phyloP scores from a whole-genome alignment of 2,888 invertebrate genomes.

The Theodoxus fluviatilis region DNA sequence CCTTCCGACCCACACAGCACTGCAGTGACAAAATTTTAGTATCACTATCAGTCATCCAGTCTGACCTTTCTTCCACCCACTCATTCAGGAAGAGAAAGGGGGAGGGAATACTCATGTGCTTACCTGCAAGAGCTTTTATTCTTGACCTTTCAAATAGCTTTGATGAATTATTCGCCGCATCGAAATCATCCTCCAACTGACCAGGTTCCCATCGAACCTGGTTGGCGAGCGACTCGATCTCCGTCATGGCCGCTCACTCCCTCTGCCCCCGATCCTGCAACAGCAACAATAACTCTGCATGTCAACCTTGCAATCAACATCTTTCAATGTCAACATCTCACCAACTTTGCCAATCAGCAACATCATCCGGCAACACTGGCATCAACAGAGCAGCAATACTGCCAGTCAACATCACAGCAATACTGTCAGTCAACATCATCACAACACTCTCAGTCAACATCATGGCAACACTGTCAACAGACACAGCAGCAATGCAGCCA shows the following conservation, averaged over 20 bases:
- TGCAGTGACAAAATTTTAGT: too few species aligned
- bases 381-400: too few species aligned
- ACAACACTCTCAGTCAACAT: too few species aligned
- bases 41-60: too few species aligned
- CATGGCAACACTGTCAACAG: too few species aligned
- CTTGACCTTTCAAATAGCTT: constrained; percentile 98
- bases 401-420: too few species aligned
- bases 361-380: too few species aligned
- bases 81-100: too few species aligned
- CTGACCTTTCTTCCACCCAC: too few species aligned
- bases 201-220: constrained; percentile 84
- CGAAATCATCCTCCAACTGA: constrained; percentile 97
- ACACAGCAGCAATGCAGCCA: too few species aligned
- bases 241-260: constrained; percentile 56
- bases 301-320: background rate
- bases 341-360: background rate
- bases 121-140: constrained; percentile 97
- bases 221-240: constrained; percentile 52
- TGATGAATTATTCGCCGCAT: constrained; percentile 98
- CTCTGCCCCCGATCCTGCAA: constrained; percentile 39
- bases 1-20: too few species aligned
- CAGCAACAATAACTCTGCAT: background rate
- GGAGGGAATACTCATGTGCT: constrained; percentile 47
- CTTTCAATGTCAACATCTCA: background rate
- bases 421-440: too few species aligned